Percentiles rank a stretch among this genome's conserved stretches.
Conservation (phyloP, 1,140 invertebrate species). For the Heliconius eleuchia region DNA sequence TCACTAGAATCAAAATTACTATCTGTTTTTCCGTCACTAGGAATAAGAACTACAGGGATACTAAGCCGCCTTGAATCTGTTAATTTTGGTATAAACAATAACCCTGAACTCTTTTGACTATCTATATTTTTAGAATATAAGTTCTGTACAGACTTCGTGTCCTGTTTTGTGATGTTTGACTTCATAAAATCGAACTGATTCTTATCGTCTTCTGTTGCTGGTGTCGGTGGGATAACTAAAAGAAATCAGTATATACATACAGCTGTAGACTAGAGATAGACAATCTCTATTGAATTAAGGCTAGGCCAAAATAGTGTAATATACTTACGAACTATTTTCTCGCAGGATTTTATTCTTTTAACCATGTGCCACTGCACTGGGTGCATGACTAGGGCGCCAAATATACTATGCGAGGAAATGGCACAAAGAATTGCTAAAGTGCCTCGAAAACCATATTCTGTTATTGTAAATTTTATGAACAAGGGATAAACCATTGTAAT, state of each 20-base stretch:
- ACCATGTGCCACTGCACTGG: constrained; percentile 87
- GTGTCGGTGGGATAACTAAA: constrained; percentile 74
- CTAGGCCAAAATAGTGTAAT: not conserved
- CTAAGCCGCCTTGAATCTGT: constrained; percentile 67
- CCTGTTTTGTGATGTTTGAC: constrained; percentile 31
- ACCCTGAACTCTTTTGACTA: constrained; percentile 51
- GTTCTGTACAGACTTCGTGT: constrained; percentile 64
- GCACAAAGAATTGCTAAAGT: constrained; percentile 83
- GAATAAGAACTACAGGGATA: constrained; percentile 71
- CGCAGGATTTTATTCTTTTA: constrained; percentile 65
- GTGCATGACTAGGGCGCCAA: constrained; percentile 85
- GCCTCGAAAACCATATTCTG: constrained; percentile 83
- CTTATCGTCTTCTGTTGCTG: constrained; percentile 50
- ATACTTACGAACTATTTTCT: constrained; percentile 73
- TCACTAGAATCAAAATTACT: constrained; percentile 65
- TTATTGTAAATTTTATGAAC: constrained; percentile 81
- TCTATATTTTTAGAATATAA: constrained; percentile 52
- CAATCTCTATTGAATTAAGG: too few relatives aligned
- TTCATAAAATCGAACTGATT: constrained; percentile 60
- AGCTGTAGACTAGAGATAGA: too few relatives aligned
- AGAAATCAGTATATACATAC: constrained; percentile 1
- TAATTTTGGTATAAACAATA: constrained; percentile 64
- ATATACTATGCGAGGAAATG: constrained; percentile 84
- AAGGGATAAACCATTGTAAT: constrained; percentile 83
- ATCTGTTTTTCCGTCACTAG: constrained; percentile 52